Conservation (phyloP, 2,113 vertebrate species). For the Bos indicus region DNA sequence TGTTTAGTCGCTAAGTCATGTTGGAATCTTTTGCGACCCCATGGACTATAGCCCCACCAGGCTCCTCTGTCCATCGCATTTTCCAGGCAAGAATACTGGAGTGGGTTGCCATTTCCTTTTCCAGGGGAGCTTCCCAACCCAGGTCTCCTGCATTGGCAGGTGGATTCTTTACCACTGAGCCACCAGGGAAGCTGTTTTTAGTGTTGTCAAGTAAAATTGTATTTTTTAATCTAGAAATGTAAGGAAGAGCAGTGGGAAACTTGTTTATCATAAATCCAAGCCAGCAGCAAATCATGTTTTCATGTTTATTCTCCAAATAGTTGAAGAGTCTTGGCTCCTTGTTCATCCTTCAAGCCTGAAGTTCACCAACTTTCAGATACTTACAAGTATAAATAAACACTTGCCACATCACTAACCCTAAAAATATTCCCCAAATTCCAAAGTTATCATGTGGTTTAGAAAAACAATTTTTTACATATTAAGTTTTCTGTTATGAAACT, state of each 20-base stretch:
- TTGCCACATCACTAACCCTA: neutral
- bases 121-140: neutral
- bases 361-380: neutral
- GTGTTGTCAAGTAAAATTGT: neutral
- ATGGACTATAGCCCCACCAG: neutral
- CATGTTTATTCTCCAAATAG: neutral
- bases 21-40: neutral
- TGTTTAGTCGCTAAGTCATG: neutral
- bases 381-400: neutral
- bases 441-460: neutral
- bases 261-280: neutral
- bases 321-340: neutral
- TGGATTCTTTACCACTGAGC: neutral
- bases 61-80: neutral
- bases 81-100: neutral
- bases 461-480: slow-evolving; percentile 14
- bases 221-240: slow-evolving; percentile 16
- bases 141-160: neutral
- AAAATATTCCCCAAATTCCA: neutral
- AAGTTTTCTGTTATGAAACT: neutral
- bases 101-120: neutral
- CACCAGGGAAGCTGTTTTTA: neutral
- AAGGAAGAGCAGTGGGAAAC: neutral
- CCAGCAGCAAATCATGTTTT: neutral
- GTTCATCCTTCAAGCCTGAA: neutral